Base-by-base conservation (phyloP, 2,113 vertebrate genomes). In the Butorides virescens region DNA sequence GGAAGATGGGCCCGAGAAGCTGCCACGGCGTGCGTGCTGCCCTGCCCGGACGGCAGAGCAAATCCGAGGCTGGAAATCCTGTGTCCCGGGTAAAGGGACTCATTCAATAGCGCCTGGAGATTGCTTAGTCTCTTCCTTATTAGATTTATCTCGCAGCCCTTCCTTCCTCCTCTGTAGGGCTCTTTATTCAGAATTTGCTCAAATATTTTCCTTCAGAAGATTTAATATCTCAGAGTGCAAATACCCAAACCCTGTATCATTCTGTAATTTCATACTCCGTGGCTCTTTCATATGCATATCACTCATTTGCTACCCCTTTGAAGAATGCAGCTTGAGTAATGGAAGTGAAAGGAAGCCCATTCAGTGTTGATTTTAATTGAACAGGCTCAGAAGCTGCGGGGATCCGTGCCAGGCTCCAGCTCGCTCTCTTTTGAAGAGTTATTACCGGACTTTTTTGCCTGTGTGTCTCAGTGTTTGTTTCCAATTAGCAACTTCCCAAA, bases 251-350 rank as follows among this genome's bases (percentile, higher is more conserved):
- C 90, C 86, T 86, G 95, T 92, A 95, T 96, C 47, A 97, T 96
- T 96, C 88, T 89, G 93, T 92, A 96, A 95, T 97, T 96, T 95
- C 88, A 95, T 95, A 93, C 88, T 93, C 83, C 53, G 68, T 65
- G 80, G 72, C 67, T 63, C 96, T 97, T 97, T 96, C 96, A 97
- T 94, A 94, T 97, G 97, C 90, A 97, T 94, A 97, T 97, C 95
- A 84, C 71, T 94, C 93, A 96, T 96, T 97, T 95, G 83, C 90
- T 55, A 90, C 62, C 75, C 88, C 94, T 96, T 96, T 96, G 95
- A 96, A 96, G 92, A 91, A 92, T 88, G 88, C 96, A 93, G 96
- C 96, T 95, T 90, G 92, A 95, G 95, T 59, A 93, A 93, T 56
- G 79, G 92, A 52, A 94, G 88, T 71, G 92, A 95, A 95, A 95